A percentile compares a stretch with the other conserved stretches of the same genome.
These are phyloP conservation scores for Nothoprocta perdicaria DNA, from an alignment of 2,113 vertebrate genomes.

Conservation along the genomic window DNA sequence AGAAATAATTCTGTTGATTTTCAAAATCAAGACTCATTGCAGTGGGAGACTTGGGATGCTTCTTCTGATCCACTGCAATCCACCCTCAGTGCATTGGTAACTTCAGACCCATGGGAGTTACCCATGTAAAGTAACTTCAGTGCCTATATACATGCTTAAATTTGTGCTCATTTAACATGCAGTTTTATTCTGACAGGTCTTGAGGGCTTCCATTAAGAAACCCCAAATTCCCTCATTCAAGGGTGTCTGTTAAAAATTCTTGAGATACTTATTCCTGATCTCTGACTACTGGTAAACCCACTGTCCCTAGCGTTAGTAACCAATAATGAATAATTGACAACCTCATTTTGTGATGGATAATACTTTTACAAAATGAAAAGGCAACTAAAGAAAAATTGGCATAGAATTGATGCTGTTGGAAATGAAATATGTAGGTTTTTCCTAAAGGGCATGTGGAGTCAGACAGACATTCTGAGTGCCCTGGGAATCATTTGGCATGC, in stretches of 20 bases:
- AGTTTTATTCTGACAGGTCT: not conserved
- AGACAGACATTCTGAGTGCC: not conserved
- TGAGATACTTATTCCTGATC: not conserved
- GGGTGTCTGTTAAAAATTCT: not conserved
- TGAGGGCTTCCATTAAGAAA: not conserved
- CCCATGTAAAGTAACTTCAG: not conserved
- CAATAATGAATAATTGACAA: not conserved
- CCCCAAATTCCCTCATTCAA: not conserved
- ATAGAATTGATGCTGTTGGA: not conserved
- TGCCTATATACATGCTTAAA: rapidly evolving
- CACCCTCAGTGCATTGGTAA: not conserved
- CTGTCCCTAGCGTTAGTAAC: not conserved
- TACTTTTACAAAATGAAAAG: not conserved
- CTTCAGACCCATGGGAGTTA: not conserved
- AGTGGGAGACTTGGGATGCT: not conserved
- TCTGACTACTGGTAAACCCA: not conserved
- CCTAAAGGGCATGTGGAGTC: not conserved
- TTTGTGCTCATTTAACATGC: not conserved
- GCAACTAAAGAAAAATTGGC: not conserved
- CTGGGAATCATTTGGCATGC: not conserved
- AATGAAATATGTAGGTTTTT: not conserved
- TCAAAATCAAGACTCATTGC: not conserved
- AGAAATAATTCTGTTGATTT: not conserved
- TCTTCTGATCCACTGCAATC: not conserved
- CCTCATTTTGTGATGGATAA: not conserved